Evolutionary conservation across 2,113 vertebrate genomes (phyloP).

Genomic region (Halichoeres trimaculatus): DNA sequence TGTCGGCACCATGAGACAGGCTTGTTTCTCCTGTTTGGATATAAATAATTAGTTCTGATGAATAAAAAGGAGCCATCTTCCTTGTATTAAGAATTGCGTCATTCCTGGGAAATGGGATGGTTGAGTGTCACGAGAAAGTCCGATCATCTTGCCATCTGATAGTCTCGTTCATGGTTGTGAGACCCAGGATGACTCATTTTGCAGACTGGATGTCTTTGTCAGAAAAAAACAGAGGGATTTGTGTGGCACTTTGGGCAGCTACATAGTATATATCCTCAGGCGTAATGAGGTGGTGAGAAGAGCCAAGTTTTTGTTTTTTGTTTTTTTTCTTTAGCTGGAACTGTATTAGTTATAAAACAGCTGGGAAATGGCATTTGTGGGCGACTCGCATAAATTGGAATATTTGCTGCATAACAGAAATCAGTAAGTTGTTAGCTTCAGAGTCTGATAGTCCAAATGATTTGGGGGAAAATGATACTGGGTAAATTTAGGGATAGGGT

Average conservation of each 20-base stretch:
- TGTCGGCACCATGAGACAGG: conserved; percentile 1
- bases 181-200: conserved; percentile 50
- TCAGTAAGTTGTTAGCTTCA: conserved; percentile 45
- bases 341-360: conserved; percentile 2
- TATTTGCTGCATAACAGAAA: conserved; percentile 62
- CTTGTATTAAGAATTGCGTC: conserved; percentile 22
- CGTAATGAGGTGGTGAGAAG: conserved; percentile 15
- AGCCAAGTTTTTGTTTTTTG: neutral
- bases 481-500: neutral
- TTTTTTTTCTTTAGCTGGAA: conserved; percentile 3
- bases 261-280: neutral
- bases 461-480: neutral
- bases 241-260: neutral
- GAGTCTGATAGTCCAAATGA: neutral
- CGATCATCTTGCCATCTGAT: conserved; percentile 38
- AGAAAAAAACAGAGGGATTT: conserved; percentile 14
- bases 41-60: conserved; percentile 17
- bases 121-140: conserved; percentile 66
- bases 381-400: conserved; percentile 65
- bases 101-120: conserved; percentile 35
- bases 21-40: neutral
- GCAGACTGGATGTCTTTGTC: conserved; percentile 40
- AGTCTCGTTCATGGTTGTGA: conserved; percentile 35
- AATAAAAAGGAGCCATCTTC: neutral
- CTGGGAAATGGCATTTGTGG: conserved; percentile 73